A percentile compares a stretch with the other conserved stretches of the same genome.
Evolutionary conservation across 2,113 vertebrate genomes (phyloP).

Genomic region (Montifringilla adamsi): DNA sequence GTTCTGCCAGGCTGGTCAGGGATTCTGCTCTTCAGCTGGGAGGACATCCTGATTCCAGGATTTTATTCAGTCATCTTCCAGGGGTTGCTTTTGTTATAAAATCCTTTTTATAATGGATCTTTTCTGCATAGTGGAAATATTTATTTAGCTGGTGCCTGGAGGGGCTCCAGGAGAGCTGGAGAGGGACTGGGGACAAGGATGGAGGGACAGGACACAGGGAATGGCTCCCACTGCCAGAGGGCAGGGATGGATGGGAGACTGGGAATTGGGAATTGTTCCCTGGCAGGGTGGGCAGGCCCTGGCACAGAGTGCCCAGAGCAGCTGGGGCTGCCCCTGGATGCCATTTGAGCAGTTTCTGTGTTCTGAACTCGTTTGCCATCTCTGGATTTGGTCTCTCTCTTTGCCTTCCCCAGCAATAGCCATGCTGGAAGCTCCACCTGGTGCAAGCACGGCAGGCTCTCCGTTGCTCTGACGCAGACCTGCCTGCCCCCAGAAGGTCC

Average conservation of each 20-base stretch:
- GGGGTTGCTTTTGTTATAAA: background rate
- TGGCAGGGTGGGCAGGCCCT: no score
- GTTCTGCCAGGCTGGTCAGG: no score
- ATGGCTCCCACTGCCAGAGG: background rate
- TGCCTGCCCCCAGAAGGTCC: background rate
- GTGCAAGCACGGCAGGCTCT: background rate
- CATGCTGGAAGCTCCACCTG: background rate
- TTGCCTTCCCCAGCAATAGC: background rate
- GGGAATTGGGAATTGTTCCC: no score
- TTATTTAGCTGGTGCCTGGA: background rate
- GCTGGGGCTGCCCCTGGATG: background rate
- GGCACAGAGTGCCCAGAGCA: background rate
- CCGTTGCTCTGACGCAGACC: rapidly evolving
- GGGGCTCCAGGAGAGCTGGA: background rate
- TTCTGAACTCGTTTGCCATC: background rate
- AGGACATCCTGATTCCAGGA: background rate
- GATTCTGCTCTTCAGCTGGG: rapidly evolving
- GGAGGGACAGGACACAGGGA: background rate
- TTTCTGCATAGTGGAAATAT: background rate
- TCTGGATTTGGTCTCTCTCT: background rate
- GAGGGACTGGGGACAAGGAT: background rate
- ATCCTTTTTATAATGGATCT: background rate
- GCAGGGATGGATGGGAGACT: no score
- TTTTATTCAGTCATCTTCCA: background rate
- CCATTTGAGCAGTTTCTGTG: background rate